Percentiles rank a stretch among this genome's conserved stretches.
Evolutionary conservation across 1,140 invertebrate species (phyloP).

Genomic region (Brachionus plicatilis): DNA sequence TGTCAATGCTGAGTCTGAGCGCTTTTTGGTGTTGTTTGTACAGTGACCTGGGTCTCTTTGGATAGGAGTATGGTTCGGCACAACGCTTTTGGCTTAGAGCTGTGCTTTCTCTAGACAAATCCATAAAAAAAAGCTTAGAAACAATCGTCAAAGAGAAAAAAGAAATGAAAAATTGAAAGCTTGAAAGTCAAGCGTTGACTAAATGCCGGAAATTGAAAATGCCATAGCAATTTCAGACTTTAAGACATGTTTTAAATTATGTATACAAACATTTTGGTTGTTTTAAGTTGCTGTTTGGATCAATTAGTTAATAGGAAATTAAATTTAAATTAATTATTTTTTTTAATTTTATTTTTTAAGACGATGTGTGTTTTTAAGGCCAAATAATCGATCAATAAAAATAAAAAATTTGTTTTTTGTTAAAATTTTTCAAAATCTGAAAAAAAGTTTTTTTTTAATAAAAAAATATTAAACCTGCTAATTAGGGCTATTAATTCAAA

Average conservation of each 20-base stretch:
- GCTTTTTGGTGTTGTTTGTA: background rate
- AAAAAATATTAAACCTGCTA: too few species aligned
- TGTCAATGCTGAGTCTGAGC: background rate
- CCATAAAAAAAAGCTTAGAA: background rate
- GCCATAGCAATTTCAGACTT: background rate
- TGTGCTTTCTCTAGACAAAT: background rate
- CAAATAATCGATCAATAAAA: too few species aligned
- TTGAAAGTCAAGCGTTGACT: background rate
- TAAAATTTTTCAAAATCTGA: too few species aligned
- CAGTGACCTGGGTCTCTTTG: background rate
- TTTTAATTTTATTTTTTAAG: too few species aligned
- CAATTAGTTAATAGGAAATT: background rate
- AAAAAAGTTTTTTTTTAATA: too few species aligned
- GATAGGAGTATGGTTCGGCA: background rate
- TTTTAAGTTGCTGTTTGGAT: background rate
- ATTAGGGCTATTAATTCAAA: too few species aligned
- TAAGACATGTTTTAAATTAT: background rate
- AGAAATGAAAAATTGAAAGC: background rate
- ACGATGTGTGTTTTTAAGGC: too few species aligned
- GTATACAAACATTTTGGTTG: background rate
- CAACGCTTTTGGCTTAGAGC: background rate
- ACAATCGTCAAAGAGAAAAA: background rate
- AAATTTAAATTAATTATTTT: too few species aligned
- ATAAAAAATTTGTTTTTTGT: too few species aligned
- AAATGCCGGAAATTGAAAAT: background rate